Conservation (phyloP, 2,888 invertebrate genomes). For the Drosophila affinis region DNA sequence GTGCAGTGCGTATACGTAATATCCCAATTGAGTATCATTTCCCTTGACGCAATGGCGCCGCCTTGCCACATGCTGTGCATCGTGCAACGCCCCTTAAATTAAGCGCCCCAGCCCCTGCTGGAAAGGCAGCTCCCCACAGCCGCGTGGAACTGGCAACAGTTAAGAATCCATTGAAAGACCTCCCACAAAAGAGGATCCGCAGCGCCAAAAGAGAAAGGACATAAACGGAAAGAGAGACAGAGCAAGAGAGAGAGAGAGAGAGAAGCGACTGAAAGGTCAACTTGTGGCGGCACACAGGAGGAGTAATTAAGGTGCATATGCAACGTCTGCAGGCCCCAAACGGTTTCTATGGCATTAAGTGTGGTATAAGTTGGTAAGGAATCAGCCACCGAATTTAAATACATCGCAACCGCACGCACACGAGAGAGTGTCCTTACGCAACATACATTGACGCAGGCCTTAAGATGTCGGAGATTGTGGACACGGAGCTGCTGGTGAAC, state of each 20-base stretch:
- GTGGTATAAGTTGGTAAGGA: constrained; percentile 44
- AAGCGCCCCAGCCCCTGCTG: neutral
- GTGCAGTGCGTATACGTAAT: constrained; percentile 25
- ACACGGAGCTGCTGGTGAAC: constrained; percentile 82
- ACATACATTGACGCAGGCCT: no score
- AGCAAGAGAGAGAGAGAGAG: neutral
- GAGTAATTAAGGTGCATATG: constrained; percentile 50
- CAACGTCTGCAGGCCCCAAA: constrained; percentile 27
- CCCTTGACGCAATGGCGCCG: constrained; percentile 19
- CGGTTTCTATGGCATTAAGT: constrained; percentile 46
- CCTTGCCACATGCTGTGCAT: constrained; percentile 11
- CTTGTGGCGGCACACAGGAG: constrained; percentile 12
- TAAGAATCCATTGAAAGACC: constrained; percentile 1
- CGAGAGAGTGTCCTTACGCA: constrained; percentile 9
- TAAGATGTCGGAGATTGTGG: constrained; percentile 82
- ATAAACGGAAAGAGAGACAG: neutral
- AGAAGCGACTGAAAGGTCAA: constrained; percentile 7
- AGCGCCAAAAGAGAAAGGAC: neutral
- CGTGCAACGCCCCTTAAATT: constrained; percentile 19
- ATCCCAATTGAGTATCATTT: constrained; percentile 18
- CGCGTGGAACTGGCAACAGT: constrained; percentile 4
- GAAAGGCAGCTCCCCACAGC: neutral
- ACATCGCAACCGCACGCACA: constrained; percentile 17
- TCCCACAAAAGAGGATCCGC: constrained; percentile 11
- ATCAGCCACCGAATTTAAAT: constrained; percentile 41